These are phyloP conservation scores for Drosophila monieri DNA, from an alignment of 2,888 invertebrate genomes.

Conservation along the genomic window DNA sequence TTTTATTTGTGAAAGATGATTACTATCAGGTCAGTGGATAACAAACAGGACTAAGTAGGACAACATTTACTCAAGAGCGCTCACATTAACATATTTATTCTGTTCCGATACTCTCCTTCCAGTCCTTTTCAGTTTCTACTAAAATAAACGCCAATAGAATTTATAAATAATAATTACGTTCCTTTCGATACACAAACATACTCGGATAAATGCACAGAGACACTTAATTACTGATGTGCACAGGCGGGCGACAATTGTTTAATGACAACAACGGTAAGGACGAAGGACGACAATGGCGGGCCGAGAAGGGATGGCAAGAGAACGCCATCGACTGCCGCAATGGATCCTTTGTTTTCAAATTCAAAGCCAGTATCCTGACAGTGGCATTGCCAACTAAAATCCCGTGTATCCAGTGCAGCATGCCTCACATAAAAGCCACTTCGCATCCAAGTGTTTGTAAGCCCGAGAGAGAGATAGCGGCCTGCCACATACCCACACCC, in stretches of 20 bases:
- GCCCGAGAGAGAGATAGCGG: constrained; percentile 36
- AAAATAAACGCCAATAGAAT: constrained; percentile 15
- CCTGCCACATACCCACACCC: constrained; percentile 3
- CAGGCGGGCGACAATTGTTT: constrained; percentile 61
- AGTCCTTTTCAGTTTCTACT: constrained; percentile 10
- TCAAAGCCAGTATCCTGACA: constrained; percentile 70
- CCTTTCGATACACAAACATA: constrained; percentile 3
- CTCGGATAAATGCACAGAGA: constrained; percentile 26
- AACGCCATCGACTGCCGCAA: constrained; percentile 52
- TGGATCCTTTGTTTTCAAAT: constrained; percentile 61
- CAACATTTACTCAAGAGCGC: neutral
- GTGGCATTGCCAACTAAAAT: constrained; percentile 60
- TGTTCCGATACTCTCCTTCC: neutral
- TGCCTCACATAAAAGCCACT: constrained; percentile 66
- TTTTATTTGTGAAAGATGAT: neutral
- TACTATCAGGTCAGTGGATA: neutral
- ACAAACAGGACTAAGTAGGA: neutral
- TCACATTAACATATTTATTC: neutral
- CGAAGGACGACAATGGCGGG: constrained; percentile 19
- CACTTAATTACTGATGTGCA: constrained; percentile 46
- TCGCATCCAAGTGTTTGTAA: constrained; percentile 69
- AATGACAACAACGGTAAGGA: constrained; percentile 37
- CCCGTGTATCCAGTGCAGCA: constrained; percentile 53
- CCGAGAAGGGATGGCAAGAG: neutral
- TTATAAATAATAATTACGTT: constrained; percentile 81